Percentiles rank a stretch among this genome's conserved stretches.
phyloP scores from a whole-genome alignment of 2,797 vertebrate genomes.

The Babyrousa celebensis region DNA sequence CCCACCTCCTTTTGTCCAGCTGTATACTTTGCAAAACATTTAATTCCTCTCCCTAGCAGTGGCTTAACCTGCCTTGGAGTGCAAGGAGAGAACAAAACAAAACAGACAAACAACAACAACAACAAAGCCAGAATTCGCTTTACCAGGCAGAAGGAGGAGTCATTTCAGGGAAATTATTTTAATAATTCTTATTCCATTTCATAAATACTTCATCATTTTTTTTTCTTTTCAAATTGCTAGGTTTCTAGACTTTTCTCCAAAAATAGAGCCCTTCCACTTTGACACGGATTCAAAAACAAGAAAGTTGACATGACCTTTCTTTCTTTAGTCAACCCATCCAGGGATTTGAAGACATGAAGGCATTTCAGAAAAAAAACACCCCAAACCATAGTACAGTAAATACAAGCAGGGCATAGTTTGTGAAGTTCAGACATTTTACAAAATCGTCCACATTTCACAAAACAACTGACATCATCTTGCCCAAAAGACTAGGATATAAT shows the following conservation, averaged over 20 bases:
- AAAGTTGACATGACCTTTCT: background rate
- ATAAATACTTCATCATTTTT: slow-evolving; percentile 43
- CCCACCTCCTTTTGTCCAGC: background rate
- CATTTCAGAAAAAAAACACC: background rate
- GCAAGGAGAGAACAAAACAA: background rate
- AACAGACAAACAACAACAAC: background rate
- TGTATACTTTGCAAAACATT: background rate
- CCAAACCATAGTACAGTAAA: background rate
- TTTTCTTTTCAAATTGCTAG: slow-evolving; percentile 23
- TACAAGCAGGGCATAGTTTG: background rate
- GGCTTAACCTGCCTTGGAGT: background rate
- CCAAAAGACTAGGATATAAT: background rate
- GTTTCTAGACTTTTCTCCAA: background rate
- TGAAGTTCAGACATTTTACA: background rate
- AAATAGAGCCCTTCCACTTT: slow-evolving; percentile 9
- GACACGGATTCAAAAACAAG: background rate
- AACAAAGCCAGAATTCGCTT: background rate
- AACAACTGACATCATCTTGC: background rate
- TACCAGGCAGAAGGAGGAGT: background rate
- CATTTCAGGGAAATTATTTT: slow-evolving; percentile 50
- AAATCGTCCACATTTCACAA: slow-evolving; percentile 38
- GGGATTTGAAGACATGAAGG: background rate
- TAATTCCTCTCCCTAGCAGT: background rate
- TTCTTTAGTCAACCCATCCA: background rate
- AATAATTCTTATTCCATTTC: background rate